Evolutionary conservation across 2,797 vertebrate species (phyloP).

Genomic region (Catamblyrhynchus diadema): DNA sequence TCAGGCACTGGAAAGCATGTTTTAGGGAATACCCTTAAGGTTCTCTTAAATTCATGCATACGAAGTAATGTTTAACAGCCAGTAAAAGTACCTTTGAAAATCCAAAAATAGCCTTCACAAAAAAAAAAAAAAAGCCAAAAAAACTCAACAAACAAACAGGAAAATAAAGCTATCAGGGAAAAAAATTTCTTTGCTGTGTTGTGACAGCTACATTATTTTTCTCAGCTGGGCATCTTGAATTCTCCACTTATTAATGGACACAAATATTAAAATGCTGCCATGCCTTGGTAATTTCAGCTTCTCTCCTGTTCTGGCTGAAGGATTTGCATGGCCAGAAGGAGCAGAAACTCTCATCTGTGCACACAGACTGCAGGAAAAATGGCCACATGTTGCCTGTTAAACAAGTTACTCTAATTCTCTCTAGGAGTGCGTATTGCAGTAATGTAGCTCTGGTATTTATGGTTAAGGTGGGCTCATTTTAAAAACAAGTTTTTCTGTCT

Average conservation of each 20-base stretch:
- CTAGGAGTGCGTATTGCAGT: not conserved
- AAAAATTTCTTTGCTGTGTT: not conserved
- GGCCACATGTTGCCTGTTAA: not conserved
- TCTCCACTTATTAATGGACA: not conserved
- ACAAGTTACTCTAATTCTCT: not conserved
- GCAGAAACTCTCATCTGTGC: not conserved
- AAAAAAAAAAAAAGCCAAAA: accelerated
- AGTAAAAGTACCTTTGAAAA: not conserved
- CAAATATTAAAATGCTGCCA: not conserved
- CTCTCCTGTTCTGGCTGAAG: not conserved
- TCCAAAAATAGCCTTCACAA: not conserved
- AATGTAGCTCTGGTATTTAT: not conserved
- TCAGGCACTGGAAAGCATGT: not conserved
- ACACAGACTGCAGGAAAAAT: not conserved
- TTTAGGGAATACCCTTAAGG: not conserved
- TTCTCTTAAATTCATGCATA: not conserved
- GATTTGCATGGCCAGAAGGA: not conserved
- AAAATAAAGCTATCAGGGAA: not conserved
- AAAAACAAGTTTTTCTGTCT: not conserved
- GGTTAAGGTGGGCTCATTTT: not conserved
- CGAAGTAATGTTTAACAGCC: not conserved
- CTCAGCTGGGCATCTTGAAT: not conserved
- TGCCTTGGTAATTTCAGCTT: not conserved
- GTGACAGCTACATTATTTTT: not conserved
- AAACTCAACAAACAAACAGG: not conserved